Evolutionary conservation across 2,888 invertebrate species (phyloP).

Genomic region (Sepioteuthis lessoniana): DNA sequence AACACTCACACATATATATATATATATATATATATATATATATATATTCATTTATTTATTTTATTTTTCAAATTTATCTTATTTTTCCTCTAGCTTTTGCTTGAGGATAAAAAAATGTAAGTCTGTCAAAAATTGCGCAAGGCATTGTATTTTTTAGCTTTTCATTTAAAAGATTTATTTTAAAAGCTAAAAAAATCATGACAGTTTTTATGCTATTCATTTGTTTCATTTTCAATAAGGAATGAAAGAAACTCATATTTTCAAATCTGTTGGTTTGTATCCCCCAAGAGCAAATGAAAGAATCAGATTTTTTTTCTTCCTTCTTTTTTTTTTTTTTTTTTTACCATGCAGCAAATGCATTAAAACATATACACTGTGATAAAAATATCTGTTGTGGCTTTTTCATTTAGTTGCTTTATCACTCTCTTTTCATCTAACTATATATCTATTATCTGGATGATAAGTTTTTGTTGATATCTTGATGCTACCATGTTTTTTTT

Average conservation of each 20-base stretch:
- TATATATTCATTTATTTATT: neutral
- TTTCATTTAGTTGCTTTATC: neutral
- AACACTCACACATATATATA: too few species aligned
- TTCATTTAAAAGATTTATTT: conserved; percentile 6
- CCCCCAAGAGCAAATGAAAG: neutral
- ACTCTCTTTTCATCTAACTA: too few species aligned
- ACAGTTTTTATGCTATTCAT: neutral
- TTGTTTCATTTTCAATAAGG: conserved; percentile 33
- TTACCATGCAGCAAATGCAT: neutral
- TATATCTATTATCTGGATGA: too few species aligned
- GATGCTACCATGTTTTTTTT: too few species aligned
- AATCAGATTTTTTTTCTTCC: neutral
- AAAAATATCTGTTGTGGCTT: neutral
- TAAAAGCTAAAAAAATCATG: neutral
- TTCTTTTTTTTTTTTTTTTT: neutral
- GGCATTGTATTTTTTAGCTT: neutral
- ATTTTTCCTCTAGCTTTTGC: neutral
- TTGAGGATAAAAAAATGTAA: neutral
- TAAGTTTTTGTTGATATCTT: too few species aligned
- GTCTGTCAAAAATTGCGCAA: conserved; percentile 21
- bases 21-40: too few species aligned
- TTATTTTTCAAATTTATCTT: neutral
- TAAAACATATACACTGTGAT: neutral
- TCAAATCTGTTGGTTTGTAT: neutral
- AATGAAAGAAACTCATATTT: conserved; percentile 33